A percentile compares a stretch with the other conserved stretches of the same genome.
Evolutionary conservation across 2,888 invertebrate genomes (phyloP).

Genomic region (Zaprionus obscuricornis): DNA sequence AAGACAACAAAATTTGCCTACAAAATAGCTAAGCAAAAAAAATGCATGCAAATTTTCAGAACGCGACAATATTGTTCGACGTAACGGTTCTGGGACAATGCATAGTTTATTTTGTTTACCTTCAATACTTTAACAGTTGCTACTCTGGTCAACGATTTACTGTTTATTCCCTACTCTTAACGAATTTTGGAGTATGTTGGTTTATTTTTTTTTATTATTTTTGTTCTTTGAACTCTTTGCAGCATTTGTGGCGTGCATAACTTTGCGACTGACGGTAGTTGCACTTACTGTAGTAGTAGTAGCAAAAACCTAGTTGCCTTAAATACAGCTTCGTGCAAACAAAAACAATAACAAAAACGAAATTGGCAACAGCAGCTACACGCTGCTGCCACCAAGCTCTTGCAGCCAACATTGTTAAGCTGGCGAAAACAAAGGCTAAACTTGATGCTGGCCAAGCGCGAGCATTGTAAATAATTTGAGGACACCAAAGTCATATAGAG

Average conservation of each 20-base stretch:
- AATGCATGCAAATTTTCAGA: constrained; percentile 35
- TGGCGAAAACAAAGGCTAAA: constrained; percentile 50
- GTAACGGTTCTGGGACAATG: constrained; percentile 11
- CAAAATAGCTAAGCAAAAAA: constrained; percentile 16
- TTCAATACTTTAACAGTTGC: constrained; percentile 14
- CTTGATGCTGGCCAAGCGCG: constrained; percentile 16
- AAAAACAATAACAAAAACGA: constrained; percentile 42
- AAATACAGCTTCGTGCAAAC: constrained; percentile 5
- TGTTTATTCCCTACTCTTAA: constrained; percentile 26
- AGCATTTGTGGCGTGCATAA: constrained; percentile 70
- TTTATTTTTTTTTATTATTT: constrained; percentile 18
- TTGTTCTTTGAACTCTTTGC: constrained; percentile 36
- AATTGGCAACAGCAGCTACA: constrained; percentile 55
- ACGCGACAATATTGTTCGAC: constrained; percentile 56
- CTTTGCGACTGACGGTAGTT: constrained; percentile 51
- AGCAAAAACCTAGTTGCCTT: constrained; percentile 7
- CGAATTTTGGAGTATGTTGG: constrained; percentile 66
- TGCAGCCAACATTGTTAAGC: constrained; percentile 60
- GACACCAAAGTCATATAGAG: constrained; percentile 47
- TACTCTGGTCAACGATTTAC: constrained; percentile 3
- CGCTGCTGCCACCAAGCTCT: constrained; percentile 41
- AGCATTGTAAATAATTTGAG: constrained; percentile 66
- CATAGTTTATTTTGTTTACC: constrained; percentile 8
- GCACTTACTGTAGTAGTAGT: constrained; percentile 11
- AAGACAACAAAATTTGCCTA: constrained; percentile 17